Base-by-base conservation (phyloP, 2,888 invertebrate genomes). In the Scaptodrosophila latifasciaeformis region DNA sequence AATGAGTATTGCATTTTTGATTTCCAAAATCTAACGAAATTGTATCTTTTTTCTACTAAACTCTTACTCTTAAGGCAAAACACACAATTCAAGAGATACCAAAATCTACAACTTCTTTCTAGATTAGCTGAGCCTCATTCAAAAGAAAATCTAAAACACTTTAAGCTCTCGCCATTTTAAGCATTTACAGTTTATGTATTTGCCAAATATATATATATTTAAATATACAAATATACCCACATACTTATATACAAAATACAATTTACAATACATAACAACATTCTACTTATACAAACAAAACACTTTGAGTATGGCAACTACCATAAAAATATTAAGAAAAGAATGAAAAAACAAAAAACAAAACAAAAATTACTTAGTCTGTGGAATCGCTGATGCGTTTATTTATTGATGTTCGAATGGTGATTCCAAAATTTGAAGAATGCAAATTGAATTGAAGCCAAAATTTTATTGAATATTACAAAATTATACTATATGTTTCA, bases 1-100 rank as follows among this genome's bases (percentile, higher is more conserved):
- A 18, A 65, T 58, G 54, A 77, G 67, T 76, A 76, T 66, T 72
- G 77, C 74, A 79, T 72, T 77, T 76, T 60, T n/a, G n/a, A n/a
- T n/a, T n/a, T 55, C 53, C 27, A 50, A 52, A 58, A 29, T 51
- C 42, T 50, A 40, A 47, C 29, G 13, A n/a, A n/a, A n/a, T n/a
- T n/a, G n/a, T n/a, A n/a, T n/a, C 46, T 21, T 49, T 51, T 52
- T 39, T 51, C 52, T 43, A 30, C 30, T 12, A 30, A 7, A 30
- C 10, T 30, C 1, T 30, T 12, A 34, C 34, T 34, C 34, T 34
- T 13, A 34, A 31, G 1, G 15, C 1, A 45, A 54, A 57, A 62
- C 49, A 54, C 54, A 65, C 29, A 13, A 34, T 48, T 59, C 49
- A 70, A 60, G 52, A 21, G n/a, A n/a, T n/a, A n/a, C n/a, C n/a